phyloP scores from a whole-genome alignment of 2,113 vertebrate genomes.

The Rhegmatorhina hoffmannsi region DNA sequence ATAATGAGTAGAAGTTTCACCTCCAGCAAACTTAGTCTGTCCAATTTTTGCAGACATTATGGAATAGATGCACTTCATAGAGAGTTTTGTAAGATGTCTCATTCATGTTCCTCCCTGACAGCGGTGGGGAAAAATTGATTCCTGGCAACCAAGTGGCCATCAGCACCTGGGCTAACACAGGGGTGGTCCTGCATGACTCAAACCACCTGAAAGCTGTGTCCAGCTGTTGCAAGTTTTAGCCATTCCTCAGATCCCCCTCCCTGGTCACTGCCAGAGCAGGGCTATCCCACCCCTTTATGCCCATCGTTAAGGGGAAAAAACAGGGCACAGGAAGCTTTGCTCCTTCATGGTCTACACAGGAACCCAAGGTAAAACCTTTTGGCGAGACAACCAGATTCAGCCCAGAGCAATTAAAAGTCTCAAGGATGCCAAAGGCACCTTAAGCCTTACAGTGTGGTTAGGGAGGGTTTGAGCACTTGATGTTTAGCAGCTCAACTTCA shows the following conservation, averaged over 20 bases:
- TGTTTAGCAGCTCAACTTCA: background rate
- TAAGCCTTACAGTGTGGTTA: background rate
- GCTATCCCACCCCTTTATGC: rapidly evolving
- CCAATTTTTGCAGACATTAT: background rate
- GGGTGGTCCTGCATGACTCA: background rate
- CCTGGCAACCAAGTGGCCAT: background rate
- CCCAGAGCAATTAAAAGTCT: background rate
- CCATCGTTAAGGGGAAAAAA: background rate
- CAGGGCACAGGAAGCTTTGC: rapidly evolving
- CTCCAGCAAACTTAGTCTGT: background rate
- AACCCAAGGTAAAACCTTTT: background rate
- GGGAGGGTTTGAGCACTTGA: background rate
- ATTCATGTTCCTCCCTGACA: background rate
- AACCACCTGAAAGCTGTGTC: background rate
- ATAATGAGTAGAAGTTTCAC: background rate
- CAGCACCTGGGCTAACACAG: rapidly evolving
- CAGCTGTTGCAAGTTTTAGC: rapidly evolving
- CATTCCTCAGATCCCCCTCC: background rate
- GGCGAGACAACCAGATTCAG: background rate
- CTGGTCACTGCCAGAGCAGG: background rate
- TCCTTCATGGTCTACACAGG: rapidly evolving
- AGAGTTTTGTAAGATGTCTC: background rate
- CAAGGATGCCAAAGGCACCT: background rate
- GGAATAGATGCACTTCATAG: background rate
- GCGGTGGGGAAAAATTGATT: background rate